Evolutionary conservation across 1,140 invertebrate species (phyloP).

Genomic region (Drepana arcuata): DNA sequence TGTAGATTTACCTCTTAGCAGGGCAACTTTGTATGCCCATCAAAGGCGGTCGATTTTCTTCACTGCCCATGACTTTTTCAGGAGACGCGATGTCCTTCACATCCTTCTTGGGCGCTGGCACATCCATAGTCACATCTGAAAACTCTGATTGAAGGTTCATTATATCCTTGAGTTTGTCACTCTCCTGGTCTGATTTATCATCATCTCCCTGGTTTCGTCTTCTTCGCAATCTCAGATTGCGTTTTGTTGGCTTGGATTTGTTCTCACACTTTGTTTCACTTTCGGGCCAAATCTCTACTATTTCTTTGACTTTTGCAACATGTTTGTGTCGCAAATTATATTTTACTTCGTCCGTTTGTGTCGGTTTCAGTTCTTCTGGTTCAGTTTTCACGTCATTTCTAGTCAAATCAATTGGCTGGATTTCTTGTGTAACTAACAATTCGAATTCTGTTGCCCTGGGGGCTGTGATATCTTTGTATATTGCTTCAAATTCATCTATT

Average conservation of each 20-base stretch:
- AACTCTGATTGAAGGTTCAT: slow-evolving; percentile 47
- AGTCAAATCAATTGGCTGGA: no score
- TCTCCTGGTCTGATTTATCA: slow-evolving; percentile 11
- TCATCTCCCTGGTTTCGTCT: slow-evolving; percentile 25
- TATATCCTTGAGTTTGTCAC: slow-evolving; percentile 44
- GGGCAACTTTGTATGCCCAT: slow-evolving; percentile 46
- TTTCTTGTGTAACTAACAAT: slow-evolving; percentile 16
- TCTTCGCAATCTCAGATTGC: slow-evolving; percentile 29
- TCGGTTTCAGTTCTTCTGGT: not conserved
- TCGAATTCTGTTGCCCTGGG: slow-evolving; percentile 49
- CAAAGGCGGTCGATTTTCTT: slow-evolving; percentile 38
- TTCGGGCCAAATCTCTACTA: slow-evolving; percentile 9
- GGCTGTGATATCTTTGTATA: slow-evolving; percentile 41
- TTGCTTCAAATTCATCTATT: slow-evolving; percentile 47
- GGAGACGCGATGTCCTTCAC: slow-evolving; percentile 43
- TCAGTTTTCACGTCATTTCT: not conserved
- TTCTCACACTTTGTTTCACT: slow-evolving; percentile 22
- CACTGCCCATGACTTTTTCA: slow-evolving; percentile 18
- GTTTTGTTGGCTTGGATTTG: slow-evolving; percentile 17
- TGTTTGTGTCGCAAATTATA: slow-evolving; percentile 37
- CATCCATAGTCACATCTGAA: slow-evolving; percentile 43
- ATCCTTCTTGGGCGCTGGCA: slow-evolving; percentile 27
- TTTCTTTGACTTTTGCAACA: slow-evolving; percentile 11
- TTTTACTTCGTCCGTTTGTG: slow-evolving; percentile 19
- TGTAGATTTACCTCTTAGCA: slow-evolving; percentile 61